A percentile compares a stretch with the other conserved stretches of the same genome.
These are phyloP conservation scores for Bagarius yarrelli DNA, from an alignment of 2,113 vertebrate genomes.

Conservation along the genomic window DNA sequence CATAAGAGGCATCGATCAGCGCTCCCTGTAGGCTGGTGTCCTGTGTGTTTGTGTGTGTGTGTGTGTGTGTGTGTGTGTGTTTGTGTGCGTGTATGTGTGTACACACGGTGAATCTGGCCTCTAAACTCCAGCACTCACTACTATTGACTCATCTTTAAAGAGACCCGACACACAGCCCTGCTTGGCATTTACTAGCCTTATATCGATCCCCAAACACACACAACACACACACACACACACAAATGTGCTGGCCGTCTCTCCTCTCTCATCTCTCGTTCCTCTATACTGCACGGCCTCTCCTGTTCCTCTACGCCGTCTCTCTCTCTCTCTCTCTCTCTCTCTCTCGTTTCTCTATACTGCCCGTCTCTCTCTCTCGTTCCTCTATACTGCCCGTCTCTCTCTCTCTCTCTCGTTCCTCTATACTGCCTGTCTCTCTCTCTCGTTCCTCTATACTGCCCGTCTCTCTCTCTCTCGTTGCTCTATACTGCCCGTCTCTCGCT, in stretches of 20 bases:
- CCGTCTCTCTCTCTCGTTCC: background rate
- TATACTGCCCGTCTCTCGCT: background rate
- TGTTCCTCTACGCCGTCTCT: too few species aligned
- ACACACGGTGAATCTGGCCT: constrained; percentile 35
- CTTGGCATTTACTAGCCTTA: constrained; percentile 48
- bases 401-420: background rate
- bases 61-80: constrained; percentile 6
- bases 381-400: background rate
- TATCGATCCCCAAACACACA: constrained; percentile 29
- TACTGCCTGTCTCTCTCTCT: too few species aligned
- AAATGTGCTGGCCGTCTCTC: too few species aligned
- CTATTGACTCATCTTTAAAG: constrained; percentile 49
- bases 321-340: background rate
- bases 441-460: too few species aligned
- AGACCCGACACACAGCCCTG: constrained; percentile 22
- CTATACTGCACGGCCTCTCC: too few species aligned
- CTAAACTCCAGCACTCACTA: constrained; percentile 26
- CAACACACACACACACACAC: constrained; percentile 24
- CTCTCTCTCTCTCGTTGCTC: background rate
- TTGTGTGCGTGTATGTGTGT: background rate
- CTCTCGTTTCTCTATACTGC: background rate
- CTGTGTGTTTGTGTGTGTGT: constrained; percentile 10
- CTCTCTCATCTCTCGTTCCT: too few species aligned
- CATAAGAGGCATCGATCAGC: constrained; percentile 44
- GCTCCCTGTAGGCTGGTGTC: constrained; percentile 29